Percentiles rank a stretch among this genome's conserved stretches.
Conservation (phyloP, 2,113 vertebrate genomes). For the Morone chrysops region DNA sequence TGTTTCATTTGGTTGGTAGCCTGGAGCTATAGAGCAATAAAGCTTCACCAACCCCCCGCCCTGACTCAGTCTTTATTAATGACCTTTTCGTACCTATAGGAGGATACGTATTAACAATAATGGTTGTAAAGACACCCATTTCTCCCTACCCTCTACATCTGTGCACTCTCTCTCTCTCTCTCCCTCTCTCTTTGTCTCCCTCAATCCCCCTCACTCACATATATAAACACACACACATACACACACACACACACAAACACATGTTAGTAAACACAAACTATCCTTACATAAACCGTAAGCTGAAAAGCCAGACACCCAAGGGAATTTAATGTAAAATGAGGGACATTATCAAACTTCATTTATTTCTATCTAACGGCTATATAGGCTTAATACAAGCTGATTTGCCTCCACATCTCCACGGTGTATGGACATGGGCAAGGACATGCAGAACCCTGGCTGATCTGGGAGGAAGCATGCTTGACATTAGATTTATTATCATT, state of each 20-base stretch:
- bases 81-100: slow-evolving; percentile 58
- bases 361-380: slow-evolving; percentile 72
- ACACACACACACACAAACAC: slow-evolving; percentile 9
- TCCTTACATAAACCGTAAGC: slow-evolving; percentile 59
- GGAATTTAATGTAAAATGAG: slow-evolving; percentile 60
- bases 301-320: slow-evolving; percentile 62
- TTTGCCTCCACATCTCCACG: slow-evolving; percentile 53
- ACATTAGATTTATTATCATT: slow-evolving; percentile 71
- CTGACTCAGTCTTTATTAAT: slow-evolving; percentile 68
- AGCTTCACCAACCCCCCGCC: slow-evolving; percentile 33
- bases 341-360: slow-evolving; percentile 74
- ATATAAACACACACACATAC: slow-evolving; percentile 5
- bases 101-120: slow-evolving; percentile 53
- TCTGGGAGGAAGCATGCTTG: slow-evolving; percentile 63
- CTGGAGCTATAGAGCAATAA: slow-evolving; percentile 67
- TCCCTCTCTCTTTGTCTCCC: neutral
- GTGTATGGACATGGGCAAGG: slow-evolving; percentile 60
- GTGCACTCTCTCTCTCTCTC: neutral
- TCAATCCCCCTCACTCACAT: neutral
- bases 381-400: slow-evolving; percentile 66
- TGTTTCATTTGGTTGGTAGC: slow-evolving; percentile 65
- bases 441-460: slow-evolving; percentile 39
- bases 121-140: slow-evolving; percentile 36
- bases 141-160: slow-evolving; percentile 37
- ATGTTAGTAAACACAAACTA: slow-evolving; percentile 63